A percentile compares a stretch with the other conserved stretches of the same genome.
Conservation (phyloP, 2,113 vertebrate genomes). For the Mormoops blainvillei region DNA sequence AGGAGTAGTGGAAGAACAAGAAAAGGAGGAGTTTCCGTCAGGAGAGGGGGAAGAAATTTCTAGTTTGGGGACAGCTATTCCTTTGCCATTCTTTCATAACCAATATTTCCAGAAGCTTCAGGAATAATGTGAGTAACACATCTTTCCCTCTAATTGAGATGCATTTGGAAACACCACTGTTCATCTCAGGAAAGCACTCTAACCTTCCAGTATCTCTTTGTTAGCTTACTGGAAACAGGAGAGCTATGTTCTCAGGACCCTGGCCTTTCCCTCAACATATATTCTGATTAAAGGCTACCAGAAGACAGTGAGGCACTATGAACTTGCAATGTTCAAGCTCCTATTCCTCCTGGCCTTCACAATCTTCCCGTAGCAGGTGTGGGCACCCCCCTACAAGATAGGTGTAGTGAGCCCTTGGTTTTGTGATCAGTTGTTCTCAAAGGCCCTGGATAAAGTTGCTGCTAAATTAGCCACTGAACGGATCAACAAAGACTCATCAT, state of each 20-base stretch:
- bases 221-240: slow-evolving; percentile 34
- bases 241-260: slow-evolving; percentile 38
- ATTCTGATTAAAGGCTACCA: neutral
- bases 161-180: neutral
- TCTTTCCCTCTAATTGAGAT: slow-evolving; percentile 35
- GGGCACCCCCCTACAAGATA: slow-evolving; percentile 82
- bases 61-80: neutral
- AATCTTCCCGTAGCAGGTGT: neutral
- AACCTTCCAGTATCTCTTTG: neutral
- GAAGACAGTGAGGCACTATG: slow-evolving; percentile 21
- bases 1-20: neutral
- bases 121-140: slow-evolving; percentile 19
- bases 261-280: slow-evolving; percentile 27
- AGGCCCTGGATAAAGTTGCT: slow-evolving; percentile 84
- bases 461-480: slow-evolving; percentile 84
- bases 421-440: slow-evolving; percentile 88
- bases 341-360: neutral
- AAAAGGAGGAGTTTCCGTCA: neutral
- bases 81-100: neutral
- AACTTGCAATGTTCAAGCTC: neutral
- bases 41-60: neutral
- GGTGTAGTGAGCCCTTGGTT: slow-evolving; percentile 91
- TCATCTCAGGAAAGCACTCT: neutral
- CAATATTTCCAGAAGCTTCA: slow-evolving; percentile 27
- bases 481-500: slow-evolving; percentile 83